Evolutionary conservation across 2,113 vertebrate genomes (phyloP).

Genomic region (Anhinga rufa): DNA sequence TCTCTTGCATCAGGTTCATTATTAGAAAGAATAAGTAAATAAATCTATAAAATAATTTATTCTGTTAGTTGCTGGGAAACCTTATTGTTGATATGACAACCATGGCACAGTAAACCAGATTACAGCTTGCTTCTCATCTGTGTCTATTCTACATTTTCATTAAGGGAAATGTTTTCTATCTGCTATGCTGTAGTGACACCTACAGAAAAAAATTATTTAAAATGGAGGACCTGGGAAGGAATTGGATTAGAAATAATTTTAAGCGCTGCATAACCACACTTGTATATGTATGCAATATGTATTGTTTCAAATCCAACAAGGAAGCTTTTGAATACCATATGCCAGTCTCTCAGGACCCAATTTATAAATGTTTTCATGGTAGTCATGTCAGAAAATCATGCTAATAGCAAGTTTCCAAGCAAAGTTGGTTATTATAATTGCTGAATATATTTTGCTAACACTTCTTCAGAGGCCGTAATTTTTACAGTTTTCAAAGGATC

Average conservation of each 20-base stretch:
- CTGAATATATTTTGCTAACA: slow-evolving; percentile 27
- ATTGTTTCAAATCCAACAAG: neutral
- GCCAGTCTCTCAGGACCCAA: neutral
- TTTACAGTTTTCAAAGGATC: neutral
- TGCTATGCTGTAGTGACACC: slow-evolving; percentile 74
- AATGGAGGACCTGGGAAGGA: neutral
- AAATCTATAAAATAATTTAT: slow-evolving; percentile 70
- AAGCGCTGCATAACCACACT: neutral
- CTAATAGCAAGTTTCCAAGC: slow-evolving; percentile 14
- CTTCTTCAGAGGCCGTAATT: neutral
- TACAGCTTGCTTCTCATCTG: slow-evolving; percentile 43
- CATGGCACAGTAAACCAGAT: slow-evolving; percentile 61
- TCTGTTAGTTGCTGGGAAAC: slow-evolving; percentile 73
- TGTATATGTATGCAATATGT: neutral
- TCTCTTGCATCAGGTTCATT: slow-evolving; percentile 49
- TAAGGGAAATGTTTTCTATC: slow-evolving; percentile 41
- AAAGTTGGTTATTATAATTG: slow-evolving; percentile 1
- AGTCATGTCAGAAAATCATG: slow-evolving; percentile 14
- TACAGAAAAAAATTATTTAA: slow-evolving; percentile 65
- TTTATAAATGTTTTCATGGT: neutral
- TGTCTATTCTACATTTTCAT: slow-evolving; percentile 24
- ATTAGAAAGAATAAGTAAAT: slow-evolving; percentile 66
- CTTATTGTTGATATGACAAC: slow-evolving; percentile 79
- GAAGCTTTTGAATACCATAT: neutral
- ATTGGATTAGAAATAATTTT: neutral